Conservation (phyloP, 2,888 invertebrate species). For the Boloria euphrosyne region DNA sequence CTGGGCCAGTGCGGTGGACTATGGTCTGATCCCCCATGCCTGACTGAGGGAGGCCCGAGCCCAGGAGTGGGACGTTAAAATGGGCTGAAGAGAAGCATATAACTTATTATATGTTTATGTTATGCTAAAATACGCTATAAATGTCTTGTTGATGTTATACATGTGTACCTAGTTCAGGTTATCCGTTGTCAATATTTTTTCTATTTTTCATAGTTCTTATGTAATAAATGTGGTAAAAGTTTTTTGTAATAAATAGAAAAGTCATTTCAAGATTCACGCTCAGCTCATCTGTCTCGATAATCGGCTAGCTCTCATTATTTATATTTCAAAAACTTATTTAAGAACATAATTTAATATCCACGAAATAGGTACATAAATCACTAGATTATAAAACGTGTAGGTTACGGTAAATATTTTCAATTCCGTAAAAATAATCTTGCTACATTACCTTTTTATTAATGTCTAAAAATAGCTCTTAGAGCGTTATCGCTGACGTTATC, state of each 20-base stretch:
- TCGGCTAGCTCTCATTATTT: slow-evolving; percentile 10
- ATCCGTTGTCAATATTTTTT: background rate
- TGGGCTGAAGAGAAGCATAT: too few relatives aligned
- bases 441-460: slow-evolving; percentile 72
- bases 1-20: too few relatives aligned
- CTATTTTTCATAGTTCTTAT: slow-evolving; percentile 11
- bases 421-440: slow-evolving; percentile 55
- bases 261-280: slow-evolving; percentile 13
- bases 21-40: too few relatives aligned
- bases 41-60: too few relatives aligned
- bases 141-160: background rate
- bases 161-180: too few relatives aligned
- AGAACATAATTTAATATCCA: too few relatives aligned
- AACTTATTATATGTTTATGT: too few relatives aligned
- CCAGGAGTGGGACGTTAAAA: too few relatives aligned
- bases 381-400: background rate
- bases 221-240: slow-evolving; percentile 9
- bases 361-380: background rate
- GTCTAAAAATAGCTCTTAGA: slow-evolving; percentile 73
- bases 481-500: slow-evolving; percentile 78
- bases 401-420: slow-evolving; percentile 34
- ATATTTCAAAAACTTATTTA: background rate
- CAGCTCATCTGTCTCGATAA: slow-evolving; percentile 4
- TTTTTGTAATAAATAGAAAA: slow-evolving; percentile 19
- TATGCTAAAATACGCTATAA: too few relatives aligned